Evolutionary conservation across 1,140 invertebrate species (phyloP).

Genomic region (Mamestra configurata): DNA sequence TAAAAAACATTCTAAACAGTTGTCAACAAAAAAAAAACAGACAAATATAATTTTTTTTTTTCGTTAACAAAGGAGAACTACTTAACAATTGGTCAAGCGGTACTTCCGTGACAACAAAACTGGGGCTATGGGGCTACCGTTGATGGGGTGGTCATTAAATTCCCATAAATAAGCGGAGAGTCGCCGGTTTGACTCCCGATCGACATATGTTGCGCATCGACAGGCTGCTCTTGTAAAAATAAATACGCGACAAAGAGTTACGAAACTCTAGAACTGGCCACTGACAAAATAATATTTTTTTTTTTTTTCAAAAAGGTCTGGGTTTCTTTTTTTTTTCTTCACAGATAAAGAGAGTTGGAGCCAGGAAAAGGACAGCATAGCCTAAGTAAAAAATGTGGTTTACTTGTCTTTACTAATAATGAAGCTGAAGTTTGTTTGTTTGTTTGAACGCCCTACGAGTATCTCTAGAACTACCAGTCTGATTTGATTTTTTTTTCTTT

Average conservation of each 20-base stretch:
- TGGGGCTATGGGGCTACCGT: constrained; percentile 45
- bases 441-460: no score
- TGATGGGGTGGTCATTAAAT: constrained; percentile 75
- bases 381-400: no score
- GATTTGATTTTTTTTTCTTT: no score
- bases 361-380: no score
- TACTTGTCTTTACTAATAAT: no score
- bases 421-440: no score
- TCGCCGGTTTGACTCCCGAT: constrained; percentile 59
- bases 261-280: constrained; percentile 46
- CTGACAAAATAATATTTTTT: background rate
- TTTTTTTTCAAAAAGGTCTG: background rate
- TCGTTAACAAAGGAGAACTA: background rate
- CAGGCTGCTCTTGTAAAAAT: constrained; percentile 68
- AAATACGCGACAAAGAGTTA: constrained; percentile 53
- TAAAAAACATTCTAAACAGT: background rate
- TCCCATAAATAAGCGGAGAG: constrained; percentile 77
- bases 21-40: background rate
- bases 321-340: background rate
- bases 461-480: no score
- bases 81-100: constrained; percentile 36
- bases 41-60: constrained; percentile 34
- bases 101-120: constrained; percentile 47
- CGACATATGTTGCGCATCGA: constrained; percentile 69
- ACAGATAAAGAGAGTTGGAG: no score